Evolutionary conservation across 2,113 vertebrate genomes (phyloP).

Genomic region (Trichechus manatus): DNA sequence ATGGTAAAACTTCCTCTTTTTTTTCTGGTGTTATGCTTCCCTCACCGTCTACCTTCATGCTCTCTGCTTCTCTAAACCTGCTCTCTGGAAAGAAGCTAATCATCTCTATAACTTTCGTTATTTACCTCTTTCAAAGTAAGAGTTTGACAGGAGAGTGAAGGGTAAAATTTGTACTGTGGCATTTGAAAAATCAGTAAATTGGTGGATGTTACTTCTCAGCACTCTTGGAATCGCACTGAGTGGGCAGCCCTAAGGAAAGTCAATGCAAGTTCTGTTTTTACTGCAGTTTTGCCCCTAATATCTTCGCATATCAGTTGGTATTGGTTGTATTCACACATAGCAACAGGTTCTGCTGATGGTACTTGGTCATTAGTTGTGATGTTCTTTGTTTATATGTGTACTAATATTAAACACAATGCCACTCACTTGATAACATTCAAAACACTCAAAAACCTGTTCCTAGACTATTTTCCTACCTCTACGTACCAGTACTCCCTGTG

Average conservation of each 20-base stretch:
- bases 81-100: not conserved
- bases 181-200: constrained; percentile 6
- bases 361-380: not conserved
- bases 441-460: not conserved
- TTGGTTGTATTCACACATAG: not conserved
- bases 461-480: not conserved
- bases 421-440: not conserved
- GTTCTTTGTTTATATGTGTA: not conserved
- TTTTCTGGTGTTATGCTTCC: not conserved
- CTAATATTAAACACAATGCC: constrained; percentile 30
- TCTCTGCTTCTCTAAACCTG: not conserved
- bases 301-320: not conserved
- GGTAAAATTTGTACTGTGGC: not conserved
- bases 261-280: not conserved
- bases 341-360: not conserved
- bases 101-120: not conserved
- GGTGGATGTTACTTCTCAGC: not conserved
- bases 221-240: not conserved
- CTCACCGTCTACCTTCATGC: not conserved
- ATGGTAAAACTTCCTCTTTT: not conserved
- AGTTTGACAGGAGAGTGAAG: not conserved
- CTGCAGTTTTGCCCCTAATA: not conserved
- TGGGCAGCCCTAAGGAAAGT: not conserved
- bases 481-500: not conserved
- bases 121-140: not conserved